Evolutionary conservation across 2,797 vertebrate species (phyloP), one percentile per base, ranked within the genome.

Genomic region (Sebastes kiyomatsui): DNA sequence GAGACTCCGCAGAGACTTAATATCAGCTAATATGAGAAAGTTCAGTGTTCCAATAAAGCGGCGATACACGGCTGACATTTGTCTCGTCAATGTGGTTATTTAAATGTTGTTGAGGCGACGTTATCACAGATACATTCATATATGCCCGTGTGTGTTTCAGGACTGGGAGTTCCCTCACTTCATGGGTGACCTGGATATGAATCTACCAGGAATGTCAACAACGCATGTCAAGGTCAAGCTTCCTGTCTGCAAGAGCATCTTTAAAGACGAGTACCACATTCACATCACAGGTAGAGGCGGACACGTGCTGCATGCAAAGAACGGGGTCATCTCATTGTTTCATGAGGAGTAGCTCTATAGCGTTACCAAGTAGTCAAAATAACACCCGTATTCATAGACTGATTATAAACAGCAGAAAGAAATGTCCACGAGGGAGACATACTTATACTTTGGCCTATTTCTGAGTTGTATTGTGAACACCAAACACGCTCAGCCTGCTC

Each of bases 141-240:
- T 67, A 3, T 76, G 60, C 75, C 18, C 70, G 14, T 72, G 23
- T 62, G 61, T 78, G 60, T 75, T 59, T 79, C 93, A 99, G 98
- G 98, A 99, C 89, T 99, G 98, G 98, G 98, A 99, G 87, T 99
- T 99, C 92, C 98, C 98, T 69, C 98, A 99, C 84, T 99, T 99
- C 93, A 99, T 99, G 98, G 98, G 98, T 22, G 97, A 98, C 88
- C 96, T 99, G 72, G 98, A 99, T 88, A 96, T 99, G 87, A 99
- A 99, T 92, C 96, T 99, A 49, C 98, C 98, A 4, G 98, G 98
- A 10, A 94, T 99, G 88, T 96, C 97, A 52, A 99, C 97, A 14
- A 96, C 97, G 18, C 97, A 99, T 23, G 96, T 99, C 88, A 98
- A 97, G 85, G 96, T 99, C 93, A 97, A 96, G 95, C 95, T 99